phyloP scores from a whole-genome alignment of 2,888 invertebrate genomes.

The Tiliacea aurago region DNA sequence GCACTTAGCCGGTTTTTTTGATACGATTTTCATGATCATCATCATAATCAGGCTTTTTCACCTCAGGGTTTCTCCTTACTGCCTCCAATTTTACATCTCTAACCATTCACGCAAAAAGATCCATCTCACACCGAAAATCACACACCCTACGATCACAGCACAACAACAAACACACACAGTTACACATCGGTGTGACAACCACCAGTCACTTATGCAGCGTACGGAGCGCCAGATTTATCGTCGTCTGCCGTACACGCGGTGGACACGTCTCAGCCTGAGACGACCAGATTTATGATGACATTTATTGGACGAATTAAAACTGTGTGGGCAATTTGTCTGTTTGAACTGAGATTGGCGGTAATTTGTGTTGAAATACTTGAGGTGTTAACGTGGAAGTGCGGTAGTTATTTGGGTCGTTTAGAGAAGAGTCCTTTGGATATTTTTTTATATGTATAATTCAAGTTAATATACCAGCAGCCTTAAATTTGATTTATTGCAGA shows the following conservation, averaged over 20 bases:
- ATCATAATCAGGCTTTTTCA: background rate
- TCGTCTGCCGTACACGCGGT: conserved; percentile 77
- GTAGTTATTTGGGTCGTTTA: background rate
- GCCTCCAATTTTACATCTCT: background rate
- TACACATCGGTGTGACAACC: conserved; percentile 70
- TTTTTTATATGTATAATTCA: background rate
- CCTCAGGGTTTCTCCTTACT: too few species aligned
- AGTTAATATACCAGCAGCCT: background rate
- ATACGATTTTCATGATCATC: background rate
- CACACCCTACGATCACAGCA: background rate
- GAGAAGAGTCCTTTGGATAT: background rate
- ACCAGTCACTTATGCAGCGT: conserved; percentile 72
- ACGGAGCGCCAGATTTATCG: conserved; percentile 82
- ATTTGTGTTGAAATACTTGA: conserved; percentile 25
- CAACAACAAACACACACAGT: conserved; percentile 27
- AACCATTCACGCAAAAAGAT: background rate
- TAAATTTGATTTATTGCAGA: background rate
- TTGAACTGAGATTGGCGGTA: conserved; percentile 33
- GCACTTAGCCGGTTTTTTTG: too few species aligned
- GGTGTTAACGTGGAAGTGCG: background rate
- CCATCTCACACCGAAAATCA: background rate
- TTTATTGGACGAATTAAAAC: conserved; percentile 78
- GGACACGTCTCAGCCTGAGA: conserved; percentile 76
- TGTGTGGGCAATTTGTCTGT: conserved; percentile 60
- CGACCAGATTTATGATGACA: conserved; percentile 80